Percentiles rank a stretch among this genome's conserved stretches.
phyloP scores from a whole-genome alignment of 2,797 vertebrate species.

The Gymnoscopelus microlampas region DNA sequence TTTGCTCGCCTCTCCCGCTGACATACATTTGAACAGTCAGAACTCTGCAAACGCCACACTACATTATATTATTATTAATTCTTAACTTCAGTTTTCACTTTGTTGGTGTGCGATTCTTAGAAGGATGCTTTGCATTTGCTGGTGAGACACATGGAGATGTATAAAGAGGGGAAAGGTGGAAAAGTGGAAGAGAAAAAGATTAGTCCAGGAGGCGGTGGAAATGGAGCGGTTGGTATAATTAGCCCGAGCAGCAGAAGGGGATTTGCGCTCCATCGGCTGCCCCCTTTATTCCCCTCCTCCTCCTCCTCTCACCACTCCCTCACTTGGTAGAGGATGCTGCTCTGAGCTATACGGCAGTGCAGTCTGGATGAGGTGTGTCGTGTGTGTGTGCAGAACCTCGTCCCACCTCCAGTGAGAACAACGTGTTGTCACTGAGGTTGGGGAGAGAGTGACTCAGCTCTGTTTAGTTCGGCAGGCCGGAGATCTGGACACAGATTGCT shows the following conservation, averaged over 20 bases:
- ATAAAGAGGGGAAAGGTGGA: slow-evolving; percentile 21
- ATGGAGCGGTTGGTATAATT: slow-evolving; percentile 72
- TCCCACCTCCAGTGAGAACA: slow-evolving; percentile 55
- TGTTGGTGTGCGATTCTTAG: background rate
- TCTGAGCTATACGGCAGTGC: slow-evolving; percentile 49
- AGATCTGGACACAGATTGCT: slow-evolving; percentile 21
- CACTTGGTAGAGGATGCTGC: slow-evolving; percentile 33
- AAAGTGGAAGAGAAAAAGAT: slow-evolving; percentile 57
- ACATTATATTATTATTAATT: background rate
- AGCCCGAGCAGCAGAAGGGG: slow-evolving; percentile 80
- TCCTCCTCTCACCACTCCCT: slow-evolving; percentile 42
- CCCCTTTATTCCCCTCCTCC: slow-evolving; percentile 51
- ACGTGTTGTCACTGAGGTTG: slow-evolving; percentile 42
- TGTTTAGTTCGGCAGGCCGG: slow-evolving; percentile 40
- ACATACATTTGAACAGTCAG: background rate
- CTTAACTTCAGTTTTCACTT: background rate
- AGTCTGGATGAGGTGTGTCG: slow-evolving; percentile 21
- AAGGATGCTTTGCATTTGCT: too few relatives aligned
- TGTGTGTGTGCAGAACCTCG: slow-evolving; percentile 24
- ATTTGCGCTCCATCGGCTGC: slow-evolving; percentile 75
- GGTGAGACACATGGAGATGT: slow-evolving; percentile 17
- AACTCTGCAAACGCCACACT: background rate
- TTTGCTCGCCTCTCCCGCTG: slow-evolving; percentile 12
- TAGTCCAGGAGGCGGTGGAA: slow-evolving; percentile 52
- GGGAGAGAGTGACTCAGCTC: slow-evolving; percentile 72